Conservation (phyloP, 2,888 invertebrate genomes). For the Serripes groenlandicus region DNA sequence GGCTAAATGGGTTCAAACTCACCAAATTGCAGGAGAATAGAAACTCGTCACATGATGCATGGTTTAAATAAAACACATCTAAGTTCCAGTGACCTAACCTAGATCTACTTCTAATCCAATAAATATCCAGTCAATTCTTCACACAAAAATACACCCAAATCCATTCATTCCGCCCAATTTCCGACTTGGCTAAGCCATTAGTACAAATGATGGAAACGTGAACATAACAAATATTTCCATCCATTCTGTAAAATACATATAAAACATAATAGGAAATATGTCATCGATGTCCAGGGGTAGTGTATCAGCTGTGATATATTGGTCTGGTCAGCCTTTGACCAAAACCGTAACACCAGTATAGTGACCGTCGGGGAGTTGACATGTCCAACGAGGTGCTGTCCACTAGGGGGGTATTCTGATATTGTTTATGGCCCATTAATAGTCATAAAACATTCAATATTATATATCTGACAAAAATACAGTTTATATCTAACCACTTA, state of each 20-base stretch:
- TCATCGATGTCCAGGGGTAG: conserved; percentile 2
- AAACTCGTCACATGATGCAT: not conserved
- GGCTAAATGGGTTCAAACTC: too few relatives aligned
- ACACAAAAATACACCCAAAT: conserved; percentile 19
- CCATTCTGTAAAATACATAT: conserved; percentile 4
- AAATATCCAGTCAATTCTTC: conserved; percentile 12
- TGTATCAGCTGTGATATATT: not conserved
- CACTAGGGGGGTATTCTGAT: conserved; percentile 5
- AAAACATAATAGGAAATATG: conserved; percentile 12
- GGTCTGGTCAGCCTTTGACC: conserved; percentile 7
- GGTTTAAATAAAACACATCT: not conserved
- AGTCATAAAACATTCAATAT: conserved; percentile 49
- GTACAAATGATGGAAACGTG: not conserved
- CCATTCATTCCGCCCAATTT: conserved; percentile 27
- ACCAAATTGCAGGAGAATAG: conserved; percentile 10
- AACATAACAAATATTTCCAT: conserved; percentile 4
- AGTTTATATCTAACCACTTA: too few relatives aligned
- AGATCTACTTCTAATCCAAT: conserved; percentile 16
- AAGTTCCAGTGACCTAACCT: not conserved
- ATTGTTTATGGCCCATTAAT: conserved; percentile 55
- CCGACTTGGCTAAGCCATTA: conserved; percentile 21
- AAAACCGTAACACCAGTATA: not conserved
- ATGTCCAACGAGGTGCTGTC: conserved; percentile 28
- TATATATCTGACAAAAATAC: too few relatives aligned
- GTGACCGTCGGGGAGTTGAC: conserved; percentile 5